Conservation (phyloP, 2,888 invertebrate species). For the Myopa testacea region DNA sequence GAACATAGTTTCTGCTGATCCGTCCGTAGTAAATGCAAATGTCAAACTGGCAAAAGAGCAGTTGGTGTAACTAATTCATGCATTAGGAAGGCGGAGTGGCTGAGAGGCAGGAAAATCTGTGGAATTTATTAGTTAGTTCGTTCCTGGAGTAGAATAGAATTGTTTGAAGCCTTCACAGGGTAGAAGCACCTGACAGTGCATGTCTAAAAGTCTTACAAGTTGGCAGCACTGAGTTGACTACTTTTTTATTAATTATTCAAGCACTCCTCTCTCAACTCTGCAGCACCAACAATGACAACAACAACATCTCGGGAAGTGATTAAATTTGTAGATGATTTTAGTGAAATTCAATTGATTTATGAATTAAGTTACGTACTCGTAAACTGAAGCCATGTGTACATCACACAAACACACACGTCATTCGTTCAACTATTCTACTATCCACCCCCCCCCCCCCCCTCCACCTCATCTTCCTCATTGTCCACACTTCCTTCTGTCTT, state of each 20-base stretch:
- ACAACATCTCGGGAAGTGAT: slow-evolving; percentile 21
- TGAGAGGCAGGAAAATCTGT: background rate
- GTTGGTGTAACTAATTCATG: background rate
- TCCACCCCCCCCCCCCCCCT: background rate
- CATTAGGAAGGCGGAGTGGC: background rate
- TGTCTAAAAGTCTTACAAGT: background rate
- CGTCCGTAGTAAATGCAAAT: background rate
- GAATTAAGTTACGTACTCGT: slow-evolving; percentile 18
- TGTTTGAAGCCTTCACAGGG: background rate
- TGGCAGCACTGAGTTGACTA: background rate
- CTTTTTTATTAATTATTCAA: slow-evolving; percentile 1
- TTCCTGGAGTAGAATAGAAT: no score
- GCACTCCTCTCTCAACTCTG: no score
- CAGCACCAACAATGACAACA: no score
- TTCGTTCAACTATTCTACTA: background rate
- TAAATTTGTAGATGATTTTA: slow-evolving; percentile 32
- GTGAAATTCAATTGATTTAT: slow-evolving; percentile 35
- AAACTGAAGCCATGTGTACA: background rate
- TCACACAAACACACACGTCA: background rate
- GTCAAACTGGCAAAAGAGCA: slow-evolving; percentile 1
- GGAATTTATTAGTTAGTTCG: background rate
- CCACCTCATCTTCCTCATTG: background rate
- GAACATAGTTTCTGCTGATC: background rate
- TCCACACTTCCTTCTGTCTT: background rate
- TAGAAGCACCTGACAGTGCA: background rate